A percentile compares a stretch with the other conserved stretches of the same genome.
phyloP scores from a whole-genome alignment of 2,113 vertebrate genomes.

The Ciconia boyciana region DNA sequence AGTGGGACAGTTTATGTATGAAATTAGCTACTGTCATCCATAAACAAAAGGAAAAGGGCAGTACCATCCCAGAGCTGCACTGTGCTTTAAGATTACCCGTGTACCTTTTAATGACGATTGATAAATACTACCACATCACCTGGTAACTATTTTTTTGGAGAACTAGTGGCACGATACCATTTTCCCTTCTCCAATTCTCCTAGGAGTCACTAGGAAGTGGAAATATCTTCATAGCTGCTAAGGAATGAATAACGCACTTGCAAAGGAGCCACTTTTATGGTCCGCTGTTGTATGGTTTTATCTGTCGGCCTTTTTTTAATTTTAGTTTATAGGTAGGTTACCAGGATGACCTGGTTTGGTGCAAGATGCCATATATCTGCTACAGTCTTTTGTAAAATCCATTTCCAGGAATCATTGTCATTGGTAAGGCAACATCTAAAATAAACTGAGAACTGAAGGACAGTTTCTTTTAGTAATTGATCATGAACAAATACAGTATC shows the following conservation, averaged over 20 bases:
- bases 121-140: not conserved
- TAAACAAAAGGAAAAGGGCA: not conserved
- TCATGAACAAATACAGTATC: accelerated
- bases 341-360: not conserved
- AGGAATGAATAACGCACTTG: not conserved
- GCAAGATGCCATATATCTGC: not conserved
- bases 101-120: not conserved
- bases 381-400: not conserved
- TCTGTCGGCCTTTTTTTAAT: not conserved
- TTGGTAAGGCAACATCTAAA: not conserved
- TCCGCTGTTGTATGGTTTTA: not conserved
- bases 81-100: not conserved
- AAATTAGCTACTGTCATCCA: not conserved
- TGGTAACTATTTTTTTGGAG: not conserved
- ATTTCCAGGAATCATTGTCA: not conserved
- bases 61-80: not conserved
- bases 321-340: not conserved
- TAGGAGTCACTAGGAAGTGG: not conserved
- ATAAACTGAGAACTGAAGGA: not conserved
- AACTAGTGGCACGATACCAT: not conserved
- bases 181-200: not conserved
- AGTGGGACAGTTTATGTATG: not conserved
- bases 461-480: not conserved
- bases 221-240: not conserved
- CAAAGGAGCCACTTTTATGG: not conserved